Conservation (phyloP, 2,888 invertebrate genomes). For the Eledona agricola region DNA sequence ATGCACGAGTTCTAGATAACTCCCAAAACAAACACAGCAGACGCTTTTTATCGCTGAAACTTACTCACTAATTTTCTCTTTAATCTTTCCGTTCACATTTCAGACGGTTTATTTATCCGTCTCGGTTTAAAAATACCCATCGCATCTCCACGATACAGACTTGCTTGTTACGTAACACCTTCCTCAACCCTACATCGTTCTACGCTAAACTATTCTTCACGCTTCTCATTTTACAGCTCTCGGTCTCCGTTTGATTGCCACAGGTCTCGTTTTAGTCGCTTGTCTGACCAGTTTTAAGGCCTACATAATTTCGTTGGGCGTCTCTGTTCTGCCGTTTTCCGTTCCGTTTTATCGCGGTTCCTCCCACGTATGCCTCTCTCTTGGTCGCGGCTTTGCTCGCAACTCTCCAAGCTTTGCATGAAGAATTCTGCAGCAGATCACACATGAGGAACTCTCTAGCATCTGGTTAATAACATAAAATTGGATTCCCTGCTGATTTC, state of each 20-base stretch:
- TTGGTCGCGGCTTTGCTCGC: not conserved
- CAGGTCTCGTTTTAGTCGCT: not conserved
- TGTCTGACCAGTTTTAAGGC: conserved; percentile 25
- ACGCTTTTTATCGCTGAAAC: conserved; percentile 1
- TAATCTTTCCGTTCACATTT: conserved; percentile 4
- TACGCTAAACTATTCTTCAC: conserved; percentile 3
- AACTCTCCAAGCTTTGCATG: too few species aligned
- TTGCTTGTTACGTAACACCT: conserved; percentile 16
- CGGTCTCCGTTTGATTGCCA: not conserved
- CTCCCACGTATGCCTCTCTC: conserved; percentile 20
- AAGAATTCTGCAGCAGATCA: too few species aligned
- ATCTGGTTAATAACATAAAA: too few species aligned
- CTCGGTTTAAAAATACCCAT: conserved; percentile 10
- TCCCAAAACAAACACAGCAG: not conserved
- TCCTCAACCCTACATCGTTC: conserved; percentile 12
- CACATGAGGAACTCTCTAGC: too few species aligned
- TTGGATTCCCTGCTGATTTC: too few species aligned
- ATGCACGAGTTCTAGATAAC: not conserved
- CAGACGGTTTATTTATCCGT: conserved; percentile 5
- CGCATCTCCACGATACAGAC: conserved; percentile 8
- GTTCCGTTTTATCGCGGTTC: conserved; percentile 24
- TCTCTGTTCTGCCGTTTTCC: conserved; percentile 16
- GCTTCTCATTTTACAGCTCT: not conserved
- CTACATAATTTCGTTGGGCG: conserved; percentile 21
- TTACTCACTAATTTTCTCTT: conserved; percentile 11